These are phyloP conservation scores for Thaleichthys pacificus DNA, from an alignment of 2,797 vertebrate genomes.

Conservation along the genomic window DNA sequence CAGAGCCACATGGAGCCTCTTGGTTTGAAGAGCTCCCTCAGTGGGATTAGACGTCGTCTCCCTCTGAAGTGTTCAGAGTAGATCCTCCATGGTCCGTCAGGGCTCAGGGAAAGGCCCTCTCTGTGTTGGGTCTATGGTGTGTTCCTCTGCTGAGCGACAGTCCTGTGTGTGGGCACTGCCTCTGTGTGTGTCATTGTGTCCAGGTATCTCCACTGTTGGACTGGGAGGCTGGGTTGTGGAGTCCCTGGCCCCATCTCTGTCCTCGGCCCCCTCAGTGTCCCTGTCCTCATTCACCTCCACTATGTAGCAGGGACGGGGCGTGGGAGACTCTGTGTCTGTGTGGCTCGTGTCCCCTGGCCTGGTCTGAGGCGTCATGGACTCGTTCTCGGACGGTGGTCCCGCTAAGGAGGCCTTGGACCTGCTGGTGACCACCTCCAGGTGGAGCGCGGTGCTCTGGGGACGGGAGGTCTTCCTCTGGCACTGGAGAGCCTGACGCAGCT, in stretches of 20 bases:
- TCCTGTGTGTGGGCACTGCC: background rate
- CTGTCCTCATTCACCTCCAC: background rate
- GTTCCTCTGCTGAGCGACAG: background rate
- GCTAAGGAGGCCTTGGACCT: background rate
- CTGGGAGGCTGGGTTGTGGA: background rate
- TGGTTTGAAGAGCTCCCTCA: background rate
- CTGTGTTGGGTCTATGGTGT: background rate
- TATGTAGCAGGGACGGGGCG: background rate
- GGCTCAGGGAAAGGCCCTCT: background rate
- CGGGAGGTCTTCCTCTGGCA: conserved; percentile 34
- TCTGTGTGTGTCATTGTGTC: background rate
- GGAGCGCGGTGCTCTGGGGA: conserved; percentile 43
- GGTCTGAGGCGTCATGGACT: no score
- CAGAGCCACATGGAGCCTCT: no score
- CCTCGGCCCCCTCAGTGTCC: background rate
- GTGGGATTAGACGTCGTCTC: background rate
- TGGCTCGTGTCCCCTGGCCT: no score
- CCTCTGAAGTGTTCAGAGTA: background rate
- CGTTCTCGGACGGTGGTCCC: background rate
- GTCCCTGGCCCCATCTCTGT: background rate
- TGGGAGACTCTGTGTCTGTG: no score
- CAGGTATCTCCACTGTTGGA: background rate
- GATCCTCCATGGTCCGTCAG: background rate
- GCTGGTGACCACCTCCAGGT: conserved; percentile 37
- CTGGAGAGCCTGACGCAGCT: conserved; percentile 46